Conservation (phyloP, 2,888 invertebrate species). For the Biston stratarius region DNA sequence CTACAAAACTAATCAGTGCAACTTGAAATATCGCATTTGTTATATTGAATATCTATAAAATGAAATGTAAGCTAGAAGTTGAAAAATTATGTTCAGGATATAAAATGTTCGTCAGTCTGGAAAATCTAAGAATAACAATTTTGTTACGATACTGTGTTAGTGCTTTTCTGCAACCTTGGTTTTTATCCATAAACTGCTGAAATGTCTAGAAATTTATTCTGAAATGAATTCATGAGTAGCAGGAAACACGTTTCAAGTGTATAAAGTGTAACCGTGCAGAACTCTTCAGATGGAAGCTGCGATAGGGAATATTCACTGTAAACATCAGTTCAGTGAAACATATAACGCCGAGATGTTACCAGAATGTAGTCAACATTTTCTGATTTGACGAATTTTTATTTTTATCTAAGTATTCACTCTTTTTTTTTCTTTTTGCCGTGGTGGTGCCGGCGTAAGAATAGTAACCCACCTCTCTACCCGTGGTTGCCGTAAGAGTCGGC, state of each 20-base stretch:
- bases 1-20: conserved; percentile 3
- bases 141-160: background rate
- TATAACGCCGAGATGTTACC: background rate
- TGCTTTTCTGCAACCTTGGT: background rate
- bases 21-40: background rate
- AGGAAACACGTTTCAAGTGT: conserved; percentile 17
- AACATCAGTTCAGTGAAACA: conserved; percentile 3
- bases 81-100: background rate
- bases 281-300: conserved; percentile 2
- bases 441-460: no score
- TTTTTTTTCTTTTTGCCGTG: no score
- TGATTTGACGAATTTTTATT: background rate
- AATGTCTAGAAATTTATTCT: conserved; percentile 14
- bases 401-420: background rate
- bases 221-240: conserved; percentile 1
- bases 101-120: background rate
- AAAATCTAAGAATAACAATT: background rate
- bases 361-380: conserved; percentile 1
- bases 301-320: conserved; percentile 14
- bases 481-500: no score
- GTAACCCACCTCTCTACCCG: no score
- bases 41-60: background rate
- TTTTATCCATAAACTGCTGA: background rate
- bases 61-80: background rate
- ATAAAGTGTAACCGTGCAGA: conserved; percentile 12